A percentile compares a stretch with the other conserved stretches of the same genome.
phyloP scores from a whole-genome alignment of 2,888 invertebrate species.

The Spicauda simplicius region DNA sequence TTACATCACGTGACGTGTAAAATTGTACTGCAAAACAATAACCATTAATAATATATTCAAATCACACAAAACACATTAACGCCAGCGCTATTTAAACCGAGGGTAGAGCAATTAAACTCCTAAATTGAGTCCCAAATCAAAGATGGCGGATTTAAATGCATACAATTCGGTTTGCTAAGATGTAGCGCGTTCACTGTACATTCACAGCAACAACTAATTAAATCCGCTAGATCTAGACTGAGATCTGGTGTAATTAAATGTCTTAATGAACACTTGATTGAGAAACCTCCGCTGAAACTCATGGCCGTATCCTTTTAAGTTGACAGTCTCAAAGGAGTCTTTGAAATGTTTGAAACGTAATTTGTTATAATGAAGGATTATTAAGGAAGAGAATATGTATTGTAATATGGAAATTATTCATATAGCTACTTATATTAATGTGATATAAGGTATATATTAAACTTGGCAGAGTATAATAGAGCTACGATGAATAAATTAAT shows the following conservation, averaged over 20 bases:
- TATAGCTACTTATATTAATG: too few relatives aligned
- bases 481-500: too few relatives aligned
- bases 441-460: too few relatives aligned
- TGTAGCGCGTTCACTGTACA: background rate
- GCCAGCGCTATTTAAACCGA: background rate
- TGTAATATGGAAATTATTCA: too few relatives aligned
- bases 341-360: background rate
- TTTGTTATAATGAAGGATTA: background rate
- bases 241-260: slow-evolving; percentile 23
- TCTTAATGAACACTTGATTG: slow-evolving; percentile 26
- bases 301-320: slow-evolving; percentile 8
- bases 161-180: background rate
- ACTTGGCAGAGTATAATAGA: too few relatives aligned
- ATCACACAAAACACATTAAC: background rate
- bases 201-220: slow-evolving; percentile 11
- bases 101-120: slow-evolving; percentile 4
- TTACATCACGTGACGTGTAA: background rate
- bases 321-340: background rate
- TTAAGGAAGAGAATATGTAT: background rate
- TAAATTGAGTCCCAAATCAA: slow-evolving; percentile 1
- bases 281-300: slow-evolving; percentile 10
- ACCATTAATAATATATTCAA: slow-evolving; percentile 3
- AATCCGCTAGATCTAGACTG: slow-evolving; percentile 8
- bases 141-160: slow-evolving; percentile 4
- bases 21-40: background rate